Evolutionary conservation across 2,113 vertebrate genomes (phyloP).

Genomic region (Ameiurus melas): DNA sequence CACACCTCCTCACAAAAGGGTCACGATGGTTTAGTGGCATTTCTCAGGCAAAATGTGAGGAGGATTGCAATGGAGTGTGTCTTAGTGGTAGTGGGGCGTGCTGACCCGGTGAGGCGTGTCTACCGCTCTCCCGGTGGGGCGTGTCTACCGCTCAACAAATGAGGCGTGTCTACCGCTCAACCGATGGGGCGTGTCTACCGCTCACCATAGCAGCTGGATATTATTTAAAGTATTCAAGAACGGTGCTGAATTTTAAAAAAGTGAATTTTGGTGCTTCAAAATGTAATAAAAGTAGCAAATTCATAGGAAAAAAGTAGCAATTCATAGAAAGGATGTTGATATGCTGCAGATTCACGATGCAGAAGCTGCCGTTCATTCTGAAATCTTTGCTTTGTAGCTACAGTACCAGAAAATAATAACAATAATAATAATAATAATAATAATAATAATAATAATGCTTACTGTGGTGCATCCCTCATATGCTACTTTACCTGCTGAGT

Average conservation of each 20-base stretch:
- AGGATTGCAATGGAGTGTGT: conserved; percentile 22
- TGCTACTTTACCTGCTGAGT: neutral
- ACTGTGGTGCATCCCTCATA: neutral
- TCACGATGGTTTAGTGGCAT: neutral
- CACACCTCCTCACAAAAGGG: conserved; percentile 26
- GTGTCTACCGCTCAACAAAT: too few species aligned
- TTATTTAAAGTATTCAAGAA: conserved; percentile 16
- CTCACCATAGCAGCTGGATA: conserved; percentile 1
- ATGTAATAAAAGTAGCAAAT: neutral
- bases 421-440: too few species aligned
- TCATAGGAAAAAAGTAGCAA: neutral
- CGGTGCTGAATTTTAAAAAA: conserved; percentile 5
- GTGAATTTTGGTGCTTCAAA: conserved; percentile 13
- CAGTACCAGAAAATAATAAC: neutral
- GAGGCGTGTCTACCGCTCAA: neutral
- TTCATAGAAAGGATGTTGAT: too few species aligned
- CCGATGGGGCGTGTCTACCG: neutral
- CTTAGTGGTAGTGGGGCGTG: conserved; percentile 19
- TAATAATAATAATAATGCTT: neutral
- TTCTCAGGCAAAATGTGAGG: conserved; percentile 39
- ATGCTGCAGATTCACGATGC: neutral
- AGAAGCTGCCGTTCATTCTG: neutral
- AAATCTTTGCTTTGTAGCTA: neutral
- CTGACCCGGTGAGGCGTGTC: neutral
- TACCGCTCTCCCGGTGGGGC: too few species aligned